phyloP scores from a whole-genome alignment of 2,888 invertebrate species.

The Argyresthia albistria region DNA sequence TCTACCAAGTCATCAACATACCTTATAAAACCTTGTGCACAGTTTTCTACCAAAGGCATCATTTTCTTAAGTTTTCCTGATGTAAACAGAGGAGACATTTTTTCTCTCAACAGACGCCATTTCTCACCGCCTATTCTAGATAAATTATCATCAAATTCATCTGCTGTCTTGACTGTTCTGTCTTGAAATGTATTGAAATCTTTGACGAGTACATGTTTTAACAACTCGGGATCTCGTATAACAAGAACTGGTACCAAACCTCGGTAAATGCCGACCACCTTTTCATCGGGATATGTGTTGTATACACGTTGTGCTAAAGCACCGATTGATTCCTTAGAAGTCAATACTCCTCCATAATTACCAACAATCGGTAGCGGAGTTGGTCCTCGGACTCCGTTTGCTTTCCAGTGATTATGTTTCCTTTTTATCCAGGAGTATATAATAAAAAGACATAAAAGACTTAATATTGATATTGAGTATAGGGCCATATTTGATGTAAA shows the following conservation, averaged over 20 bases:
- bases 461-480: not conserved
- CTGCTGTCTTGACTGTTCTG: not conserved
- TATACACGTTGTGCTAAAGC: no score
- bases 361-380: not conserved
- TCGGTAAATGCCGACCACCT: slow-evolving; percentile 36
- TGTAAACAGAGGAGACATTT: slow-evolving; percentile 7
- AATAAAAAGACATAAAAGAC: not conserved
- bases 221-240: not conserved
- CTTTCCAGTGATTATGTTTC: not conserved
- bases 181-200: not conserved
- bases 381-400: not conserved
- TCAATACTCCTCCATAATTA: not conserved
- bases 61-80: slow-evolving; percentile 7
- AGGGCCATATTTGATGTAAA: no score
- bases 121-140: not conserved
- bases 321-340: no score
- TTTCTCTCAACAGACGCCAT: slow-evolving; percentile 6
- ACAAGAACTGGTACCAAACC: slow-evolving; percentile 8
- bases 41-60: slow-evolving; percentile 4
- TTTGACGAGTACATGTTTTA: not conserved
- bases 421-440: not conserved
- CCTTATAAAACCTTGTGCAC: not conserved
- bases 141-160: not conserved
- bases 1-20: not conserved
- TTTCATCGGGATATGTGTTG: slow-evolving; percentile 19